A percentile compares a stretch with the other conserved stretches of the same genome.
Evolutionary conservation across 2,888 invertebrate species (phyloP).

Genomic region (Hartigia nigra): DNA sequence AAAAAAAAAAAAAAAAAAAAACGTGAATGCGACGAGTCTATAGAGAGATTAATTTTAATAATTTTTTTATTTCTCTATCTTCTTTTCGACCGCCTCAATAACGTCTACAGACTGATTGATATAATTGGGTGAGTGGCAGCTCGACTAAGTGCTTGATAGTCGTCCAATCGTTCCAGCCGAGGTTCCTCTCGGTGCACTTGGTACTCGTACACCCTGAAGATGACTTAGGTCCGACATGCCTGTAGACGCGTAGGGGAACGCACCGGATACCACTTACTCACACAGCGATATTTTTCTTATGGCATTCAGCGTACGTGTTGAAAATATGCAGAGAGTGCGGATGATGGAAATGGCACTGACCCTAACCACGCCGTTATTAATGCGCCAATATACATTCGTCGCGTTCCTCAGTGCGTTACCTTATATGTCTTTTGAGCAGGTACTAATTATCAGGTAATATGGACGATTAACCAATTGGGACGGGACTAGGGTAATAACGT

Average conservation of each 20-base stretch:
- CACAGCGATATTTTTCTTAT: neutral
- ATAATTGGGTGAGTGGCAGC: slow-evolving; percentile 53
- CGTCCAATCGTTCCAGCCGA: slow-evolving; percentile 14
- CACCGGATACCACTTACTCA: slow-evolving; percentile 15
- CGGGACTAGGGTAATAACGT: neutral
- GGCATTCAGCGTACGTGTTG: neutral
- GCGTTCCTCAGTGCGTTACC: neutral
- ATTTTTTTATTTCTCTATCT: neutral
- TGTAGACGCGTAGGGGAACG: slow-evolving; percentile 5
- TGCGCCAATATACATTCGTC: neutral
- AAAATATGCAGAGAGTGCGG: neutral
- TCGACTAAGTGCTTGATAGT: slow-evolving; percentile 37
- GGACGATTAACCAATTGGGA: neutral
- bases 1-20: neutral
- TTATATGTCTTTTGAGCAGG: neutral
- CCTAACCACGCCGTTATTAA: slow-evolving; percentile 13
- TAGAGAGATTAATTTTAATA: neutral
- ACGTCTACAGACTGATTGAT: slow-evolving; percentile 43
- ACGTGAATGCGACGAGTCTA: neutral
- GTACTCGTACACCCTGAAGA: slow-evolving; percentile 6
- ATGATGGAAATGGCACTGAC: slow-evolving; percentile 22
- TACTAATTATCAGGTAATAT: neutral
- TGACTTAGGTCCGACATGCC: neutral
- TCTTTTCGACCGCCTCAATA: neutral
- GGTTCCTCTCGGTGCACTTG: slow-evolving; percentile 2